Conservation (phyloP, 1,140 invertebrate species). For the Patella vulgata region DNA sequence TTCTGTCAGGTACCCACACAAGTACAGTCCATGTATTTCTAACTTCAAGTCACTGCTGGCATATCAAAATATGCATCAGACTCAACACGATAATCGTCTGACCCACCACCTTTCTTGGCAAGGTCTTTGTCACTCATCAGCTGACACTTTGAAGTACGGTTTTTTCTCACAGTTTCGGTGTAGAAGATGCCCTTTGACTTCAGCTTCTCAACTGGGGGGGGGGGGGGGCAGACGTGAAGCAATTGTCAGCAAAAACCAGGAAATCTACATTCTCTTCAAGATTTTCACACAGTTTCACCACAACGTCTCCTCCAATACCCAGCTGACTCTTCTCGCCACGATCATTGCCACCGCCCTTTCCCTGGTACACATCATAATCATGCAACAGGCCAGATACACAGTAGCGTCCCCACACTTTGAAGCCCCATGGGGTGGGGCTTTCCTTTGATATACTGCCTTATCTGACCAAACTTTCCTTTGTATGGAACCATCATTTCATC, state of each 20-base stretch:
- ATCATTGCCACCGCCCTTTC: constrained; percentile 16
- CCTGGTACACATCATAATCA: constrained; percentile 34
- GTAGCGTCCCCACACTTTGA: constrained; percentile 41
- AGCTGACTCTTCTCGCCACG: constrained; percentile 2
- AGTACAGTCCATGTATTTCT: too few relatives aligned
- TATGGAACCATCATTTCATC: constrained; percentile 58
- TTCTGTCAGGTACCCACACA: too few relatives aligned
- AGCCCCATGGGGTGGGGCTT: constrained; percentile 41
- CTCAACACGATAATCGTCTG: constrained; percentile 23
- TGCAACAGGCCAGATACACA: constrained; percentile 41
- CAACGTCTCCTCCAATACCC: constrained; percentile 20
- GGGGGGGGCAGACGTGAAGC: constrained; percentile 14
- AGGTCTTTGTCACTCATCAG: not conserved
- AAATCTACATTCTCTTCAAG: constrained; percentile 12
- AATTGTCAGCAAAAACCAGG: constrained; percentile 22
- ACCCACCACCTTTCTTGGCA: not conserved
- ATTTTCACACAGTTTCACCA: constrained; percentile 5
- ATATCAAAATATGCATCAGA: too few relatives aligned
- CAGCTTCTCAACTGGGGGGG: constrained; percentile 7
- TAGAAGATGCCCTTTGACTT: constrained; percentile 8
- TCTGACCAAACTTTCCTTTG: constrained; percentile 34
- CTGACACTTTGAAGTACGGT: not conserved
- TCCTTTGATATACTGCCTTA: constrained; percentile 42
- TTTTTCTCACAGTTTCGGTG: constrained; percentile 7
- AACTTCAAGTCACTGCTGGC: too few relatives aligned